Conservation (phyloP, 2,797 vertebrate genomes). For the Platyrinchus mystaceus region DNA sequence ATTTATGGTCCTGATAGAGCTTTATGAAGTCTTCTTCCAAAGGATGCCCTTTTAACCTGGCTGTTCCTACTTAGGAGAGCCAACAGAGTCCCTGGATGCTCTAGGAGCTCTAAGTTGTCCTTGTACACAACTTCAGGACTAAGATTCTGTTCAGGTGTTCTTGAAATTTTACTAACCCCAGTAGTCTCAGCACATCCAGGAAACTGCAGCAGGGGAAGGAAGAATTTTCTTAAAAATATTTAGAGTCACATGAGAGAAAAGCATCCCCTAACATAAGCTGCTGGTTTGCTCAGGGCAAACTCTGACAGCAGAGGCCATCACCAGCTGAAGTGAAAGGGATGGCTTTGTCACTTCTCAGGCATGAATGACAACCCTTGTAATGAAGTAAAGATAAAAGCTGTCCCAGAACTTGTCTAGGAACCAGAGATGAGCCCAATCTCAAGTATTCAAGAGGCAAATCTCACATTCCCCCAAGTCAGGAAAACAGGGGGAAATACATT, state of each 20-base stretch:
- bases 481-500: not conserved
- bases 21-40: not conserved
- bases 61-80: not conserved
- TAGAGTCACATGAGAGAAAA: not conserved
- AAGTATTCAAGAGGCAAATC: not conserved
- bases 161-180: not conserved
- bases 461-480: not conserved
- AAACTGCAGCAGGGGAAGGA: not conserved
- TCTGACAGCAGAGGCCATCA: slow-evolving; percentile 14
- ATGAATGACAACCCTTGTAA: slow-evolving; percentile 21
- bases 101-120: not conserved
- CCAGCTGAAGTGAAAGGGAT: not conserved
- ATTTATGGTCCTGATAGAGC: not conserved
- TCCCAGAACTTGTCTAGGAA: not conserved
- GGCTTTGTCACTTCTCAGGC: not conserved
- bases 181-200: not conserved
- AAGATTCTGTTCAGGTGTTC: not conserved
- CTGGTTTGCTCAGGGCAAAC: not conserved
- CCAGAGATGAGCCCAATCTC: not conserved
- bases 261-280: not conserved
- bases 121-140: not conserved
- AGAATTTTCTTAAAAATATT: not conserved
- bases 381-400: slow-evolving; percentile 7
- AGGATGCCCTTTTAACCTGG: not conserved
- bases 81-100: not conserved